Conservation (phyloP, 2,797 vertebrate genomes). For the Coregonus suidteri region DNA sequence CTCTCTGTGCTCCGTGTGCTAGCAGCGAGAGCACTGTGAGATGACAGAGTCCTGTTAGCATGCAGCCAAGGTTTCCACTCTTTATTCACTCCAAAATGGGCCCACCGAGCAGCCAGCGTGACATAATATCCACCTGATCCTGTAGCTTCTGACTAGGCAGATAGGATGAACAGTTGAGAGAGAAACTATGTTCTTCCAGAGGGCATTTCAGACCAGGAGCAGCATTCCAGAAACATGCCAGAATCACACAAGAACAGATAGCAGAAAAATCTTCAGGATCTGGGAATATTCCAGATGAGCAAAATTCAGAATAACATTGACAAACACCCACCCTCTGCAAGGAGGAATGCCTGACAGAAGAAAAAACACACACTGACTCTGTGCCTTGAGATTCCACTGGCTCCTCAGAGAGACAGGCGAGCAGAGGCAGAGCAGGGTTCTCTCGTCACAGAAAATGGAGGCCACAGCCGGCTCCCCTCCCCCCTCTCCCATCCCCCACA, state of each 20-base stretch:
- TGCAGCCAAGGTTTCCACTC: slow-evolving; percentile 41
- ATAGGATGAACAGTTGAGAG: slow-evolving; percentile 30
- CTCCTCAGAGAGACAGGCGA: slow-evolving; percentile 72
- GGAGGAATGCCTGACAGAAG: slow-evolving; percentile 70
- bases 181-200: slow-evolving; percentile 60
- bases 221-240: slow-evolving; percentile 55
- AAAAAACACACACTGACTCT: slow-evolving; percentile 69
- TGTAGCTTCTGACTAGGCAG: slow-evolving; percentile 39
- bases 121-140: slow-evolving; percentile 24
- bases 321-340: slow-evolving; percentile 56
- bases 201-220: slow-evolving; percentile 63
- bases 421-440: slow-evolving; percentile 63
- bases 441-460: slow-evolving; percentile 82
- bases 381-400: slow-evolving; percentile 72
- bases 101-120: slow-evolving; percentile 16
- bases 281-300: slow-evolving; percentile 64
- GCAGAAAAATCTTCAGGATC: slow-evolving; percentile 62
- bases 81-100: slow-evolving; percentile 21
- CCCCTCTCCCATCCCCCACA: slow-evolving; percentile 78
- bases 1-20: slow-evolving; percentile 58
- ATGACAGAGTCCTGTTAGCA: slow-evolving; percentile 39
- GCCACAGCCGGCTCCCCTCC: slow-evolving; percentile 78
- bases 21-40: slow-evolving; percentile 45
- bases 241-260: slow-evolving; percentile 57
- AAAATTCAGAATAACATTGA: slow-evolving; percentile 59